Conservation (phyloP, 2,113 vertebrate species). For the Mohoua ochrocephala region DNA sequence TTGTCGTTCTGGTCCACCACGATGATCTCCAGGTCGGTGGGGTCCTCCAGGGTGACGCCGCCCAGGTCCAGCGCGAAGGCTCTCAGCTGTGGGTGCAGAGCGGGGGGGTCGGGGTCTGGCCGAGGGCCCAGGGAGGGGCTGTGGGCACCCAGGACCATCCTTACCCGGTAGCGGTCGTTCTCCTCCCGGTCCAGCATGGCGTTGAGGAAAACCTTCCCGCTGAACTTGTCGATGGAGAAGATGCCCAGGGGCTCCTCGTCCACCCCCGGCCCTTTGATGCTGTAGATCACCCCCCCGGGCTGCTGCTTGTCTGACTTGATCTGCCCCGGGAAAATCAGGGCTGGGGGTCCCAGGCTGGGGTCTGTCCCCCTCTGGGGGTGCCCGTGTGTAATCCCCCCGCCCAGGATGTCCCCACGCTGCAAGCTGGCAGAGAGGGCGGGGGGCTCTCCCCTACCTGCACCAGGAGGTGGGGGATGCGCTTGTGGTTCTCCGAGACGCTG, state of each 20-base stretch:
- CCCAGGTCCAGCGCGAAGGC: slow-evolving; percentile 90
- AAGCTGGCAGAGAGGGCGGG: fast-evolving
- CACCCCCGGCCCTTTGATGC: slow-evolving; percentile 91
- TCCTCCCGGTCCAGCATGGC: slow-evolving; percentile 88
- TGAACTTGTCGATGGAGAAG: slow-evolving; percentile 91
- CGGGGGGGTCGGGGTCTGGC: fast-evolving
- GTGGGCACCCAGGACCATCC: fast-evolving
- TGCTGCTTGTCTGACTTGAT: slow-evolving; percentile 95
- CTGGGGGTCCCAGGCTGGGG: neutral
- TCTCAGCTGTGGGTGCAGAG: slow-evolving; percentile 73
- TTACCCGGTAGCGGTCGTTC: slow-evolving; percentile 83
- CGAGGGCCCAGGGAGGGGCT: neutral
- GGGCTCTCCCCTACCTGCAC: slow-evolving; percentile 82
- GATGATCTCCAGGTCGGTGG: slow-evolving; percentile 91
- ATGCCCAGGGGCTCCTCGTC: slow-evolving; percentile 88
- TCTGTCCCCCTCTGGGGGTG: neutral
- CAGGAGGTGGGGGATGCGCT: slow-evolving; percentile 84
- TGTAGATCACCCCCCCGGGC: slow-evolving; percentile 88
- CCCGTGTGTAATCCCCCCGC: neutral
- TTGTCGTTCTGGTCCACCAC: slow-evolving; percentile 98
- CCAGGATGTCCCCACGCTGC: fast-evolving
- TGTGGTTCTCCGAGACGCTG: slow-evolving; percentile 90
- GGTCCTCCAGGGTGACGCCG: slow-evolving; percentile 87
- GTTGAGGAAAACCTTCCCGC: slow-evolving; percentile 86
- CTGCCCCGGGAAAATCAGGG: slow-evolving; percentile 45